Evolutionary conservation across 2,888 invertebrate species (phyloP), one percentile per base, ranked within the genome.

Genomic region (Amphipoea oculea): DNA sequence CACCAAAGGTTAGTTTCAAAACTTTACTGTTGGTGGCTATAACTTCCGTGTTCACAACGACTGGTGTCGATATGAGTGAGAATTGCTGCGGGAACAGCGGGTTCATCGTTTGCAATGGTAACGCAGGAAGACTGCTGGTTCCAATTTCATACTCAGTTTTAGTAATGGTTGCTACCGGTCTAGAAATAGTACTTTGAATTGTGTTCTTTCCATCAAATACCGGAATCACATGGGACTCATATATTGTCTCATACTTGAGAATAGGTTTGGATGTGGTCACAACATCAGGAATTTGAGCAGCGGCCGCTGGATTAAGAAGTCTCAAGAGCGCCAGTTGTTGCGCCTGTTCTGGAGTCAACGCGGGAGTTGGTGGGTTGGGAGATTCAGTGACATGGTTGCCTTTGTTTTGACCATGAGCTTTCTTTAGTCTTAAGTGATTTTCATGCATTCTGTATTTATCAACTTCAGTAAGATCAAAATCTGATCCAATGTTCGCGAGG

Each of bases 1-100:
- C 99, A n/a, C 99, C 99, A 92, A 99, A 99, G 20, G 99, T 99
- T 87, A 99, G 96, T 94, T 99, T 99, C 83, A 99, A 95, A 74
- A 99, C 97, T 95, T 98, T 98, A 89, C 99, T 98, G 84, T 98
- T 98, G 0, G 98, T 98, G 86, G 98, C 97, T 1, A 98, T 98
- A 23, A 98, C 97, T 89, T 98, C 96, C 0, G 98, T 98, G 91
- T 98, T 98, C 81, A 98, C 97, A 45, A 99, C 97, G n/a, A 98
- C 97, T 0, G 98, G 98, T 0, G 98, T 98, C 17, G 98, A 98
- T 48, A 98, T 98, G 40, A 99, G 94, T 62, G 98, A 98, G 92
- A 98, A 98, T 89, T 98, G 98, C 68, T 97, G 98, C 54, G 96
- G 97, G 93, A 94, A 97, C 54, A 96, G 94, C 42, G 97, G 97